Conservation (phyloP, 1,140 invertebrate genomes). For the Adelges cooleyi region DNA sequence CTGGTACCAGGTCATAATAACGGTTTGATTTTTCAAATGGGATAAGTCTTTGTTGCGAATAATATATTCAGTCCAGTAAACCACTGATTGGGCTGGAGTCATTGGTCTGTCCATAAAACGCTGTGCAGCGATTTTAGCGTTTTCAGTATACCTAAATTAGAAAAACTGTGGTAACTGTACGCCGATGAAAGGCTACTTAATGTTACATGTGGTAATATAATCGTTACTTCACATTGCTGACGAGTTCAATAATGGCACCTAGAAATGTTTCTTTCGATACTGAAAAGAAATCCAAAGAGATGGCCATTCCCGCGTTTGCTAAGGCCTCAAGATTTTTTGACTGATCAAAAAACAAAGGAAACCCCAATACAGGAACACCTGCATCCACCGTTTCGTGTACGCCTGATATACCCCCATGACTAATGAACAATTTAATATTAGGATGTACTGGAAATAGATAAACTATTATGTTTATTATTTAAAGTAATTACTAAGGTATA, state of each 20-base stretch:
- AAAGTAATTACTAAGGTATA: too few relatives aligned
- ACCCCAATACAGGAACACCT: slow-evolving; percentile 54
- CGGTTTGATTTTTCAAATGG: too few relatives aligned
- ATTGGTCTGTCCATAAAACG: slow-evolving; percentile 46
- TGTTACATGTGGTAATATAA: too few relatives aligned
- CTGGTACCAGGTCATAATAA: too few relatives aligned
- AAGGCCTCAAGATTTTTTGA: slow-evolving; percentile 37
- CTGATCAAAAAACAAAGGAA: slow-evolving; percentile 55
- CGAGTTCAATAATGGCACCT: background rate
- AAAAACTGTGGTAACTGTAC: too few relatives aligned
- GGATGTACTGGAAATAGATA: slow-evolving; percentile 44
- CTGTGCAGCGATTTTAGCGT: slow-evolving; percentile 42
- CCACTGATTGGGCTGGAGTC: slow-evolving; percentile 43
- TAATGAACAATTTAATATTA: slow-evolving; percentile 54
- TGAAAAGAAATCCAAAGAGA: slow-evolving; percentile 36
- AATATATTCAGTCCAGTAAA: slow-evolving; percentile 51
- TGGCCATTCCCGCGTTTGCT: slow-evolving; percentile 34
- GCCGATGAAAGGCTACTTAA: too few relatives aligned
- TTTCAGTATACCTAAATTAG: slow-evolving; percentile 39
- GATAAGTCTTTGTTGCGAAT: slow-evolving; percentile 38
- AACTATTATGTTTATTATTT: background rate
- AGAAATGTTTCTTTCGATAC: slow-evolving; percentile 35
- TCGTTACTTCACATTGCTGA: background rate
- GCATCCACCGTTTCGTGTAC: slow-evolving; percentile 56
- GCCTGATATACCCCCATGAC: slow-evolving; percentile 57